Conservation (phyloP, 2,888 invertebrate genomes). For the Abrostola triplasia region DNA sequence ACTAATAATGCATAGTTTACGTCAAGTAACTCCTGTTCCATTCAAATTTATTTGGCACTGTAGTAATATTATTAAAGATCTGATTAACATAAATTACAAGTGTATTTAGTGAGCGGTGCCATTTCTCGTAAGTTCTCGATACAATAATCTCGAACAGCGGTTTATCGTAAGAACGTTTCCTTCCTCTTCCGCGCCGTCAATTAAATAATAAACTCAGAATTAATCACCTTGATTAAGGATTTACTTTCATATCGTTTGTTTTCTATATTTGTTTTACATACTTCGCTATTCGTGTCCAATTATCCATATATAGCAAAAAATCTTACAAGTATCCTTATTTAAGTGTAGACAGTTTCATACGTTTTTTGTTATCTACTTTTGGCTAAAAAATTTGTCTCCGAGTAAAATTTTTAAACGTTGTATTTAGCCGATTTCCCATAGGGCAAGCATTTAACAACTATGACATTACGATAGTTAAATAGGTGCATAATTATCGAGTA, state of each 20-base stretch:
- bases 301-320: conserved; percentile 6
- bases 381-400: background rate
- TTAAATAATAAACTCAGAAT: conserved; percentile 46
- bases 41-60: no score
- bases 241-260: conserved; percentile 42
- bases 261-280: conserved; percentile 8
- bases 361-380: background rate
- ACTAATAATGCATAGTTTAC: no score
- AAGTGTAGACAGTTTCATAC: conserved; percentile 2
- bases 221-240: conserved; percentile 53
- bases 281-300: background rate
- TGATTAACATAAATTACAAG: no score
- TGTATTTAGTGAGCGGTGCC: background rate
- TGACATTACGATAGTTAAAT: conserved; percentile 17
- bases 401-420: background rate
- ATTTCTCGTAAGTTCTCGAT: conserved; percentile 13
- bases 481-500: conserved; percentile 29
- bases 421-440: background rate
- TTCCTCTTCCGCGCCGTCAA: conserved; percentile 59
- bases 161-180: conserved; percentile 24
- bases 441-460: conserved; percentile 1
- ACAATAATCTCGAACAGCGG: conserved; percentile 7
- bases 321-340: background rate
- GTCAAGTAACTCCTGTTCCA: no score
- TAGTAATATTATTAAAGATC: no score